Percentiles rank a stretch among this genome's conserved stretches.
phyloP scores from a whole-genome alignment of 37 sponge, comb jelly and placozoan genomes.

The Tethya wilhelma region DNA sequence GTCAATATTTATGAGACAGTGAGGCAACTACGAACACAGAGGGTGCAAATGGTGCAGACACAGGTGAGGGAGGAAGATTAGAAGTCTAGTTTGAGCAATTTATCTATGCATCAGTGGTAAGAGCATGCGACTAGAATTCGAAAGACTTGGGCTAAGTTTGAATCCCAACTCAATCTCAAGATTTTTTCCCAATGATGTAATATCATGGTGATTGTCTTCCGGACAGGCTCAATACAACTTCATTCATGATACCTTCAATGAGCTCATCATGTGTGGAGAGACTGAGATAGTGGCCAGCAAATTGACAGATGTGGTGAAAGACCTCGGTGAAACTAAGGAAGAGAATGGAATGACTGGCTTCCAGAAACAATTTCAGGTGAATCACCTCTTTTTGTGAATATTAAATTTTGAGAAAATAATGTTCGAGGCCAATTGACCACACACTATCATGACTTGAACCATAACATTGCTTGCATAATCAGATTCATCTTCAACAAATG shows the following conservation, averaged over 20 bases:
- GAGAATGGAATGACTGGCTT: conserved; percentile 3
- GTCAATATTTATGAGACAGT: conserved; percentile 51
- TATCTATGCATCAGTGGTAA: too few species aligned
- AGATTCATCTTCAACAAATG: too few species aligned
- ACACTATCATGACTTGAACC: too few species aligned
- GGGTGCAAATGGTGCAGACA: conserved; percentile 69
- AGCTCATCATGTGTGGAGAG: conserved; percentile 16
- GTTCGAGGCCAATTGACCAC: too few species aligned
- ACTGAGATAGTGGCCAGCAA: conserved; percentile 7
- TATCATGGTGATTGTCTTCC: background rate
- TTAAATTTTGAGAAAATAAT: too few species aligned
- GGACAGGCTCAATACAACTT: conserved; percentile 5
- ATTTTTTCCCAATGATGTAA: background rate
- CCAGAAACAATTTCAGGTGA: conserved; percentile 21
- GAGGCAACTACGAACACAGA: conserved; percentile 31
- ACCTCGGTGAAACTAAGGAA: background rate
- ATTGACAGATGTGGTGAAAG: background rate
- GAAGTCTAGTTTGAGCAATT: too few species aligned
- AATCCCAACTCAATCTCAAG: too few species aligned
- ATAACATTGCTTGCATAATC: too few species aligned
- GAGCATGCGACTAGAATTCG: too few species aligned
- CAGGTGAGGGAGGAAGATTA: too few species aligned
- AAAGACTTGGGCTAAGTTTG: too few species aligned
- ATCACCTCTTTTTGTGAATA: too few species aligned
- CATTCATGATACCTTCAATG: conserved; percentile 7